phyloP scores from a whole-genome alignment of 1,140 invertebrate species.

The Ridgeia piscesae region DNA sequence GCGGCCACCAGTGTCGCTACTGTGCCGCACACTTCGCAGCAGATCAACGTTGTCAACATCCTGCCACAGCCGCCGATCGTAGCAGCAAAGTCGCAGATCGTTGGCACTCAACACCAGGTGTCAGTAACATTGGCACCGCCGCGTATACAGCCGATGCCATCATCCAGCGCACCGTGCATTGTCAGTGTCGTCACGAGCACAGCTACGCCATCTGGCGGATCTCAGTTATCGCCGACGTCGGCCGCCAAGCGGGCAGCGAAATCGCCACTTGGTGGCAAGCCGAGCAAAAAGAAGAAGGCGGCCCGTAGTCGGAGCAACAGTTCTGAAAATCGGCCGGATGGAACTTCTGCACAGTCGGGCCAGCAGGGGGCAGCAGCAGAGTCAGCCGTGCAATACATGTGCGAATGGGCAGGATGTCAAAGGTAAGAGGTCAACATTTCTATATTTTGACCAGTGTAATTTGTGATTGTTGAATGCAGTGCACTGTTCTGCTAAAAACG shows the following conservation, averaged over 20 bases:
- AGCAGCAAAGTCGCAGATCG: neutral
- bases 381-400: slow-evolving; percentile 44
- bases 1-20: neutral
- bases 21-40: neutral
- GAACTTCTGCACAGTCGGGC: slow-evolving; percentile 10
- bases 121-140: neutral
- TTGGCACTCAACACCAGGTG: neutral
- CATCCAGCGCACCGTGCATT: neutral
- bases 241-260: neutral
- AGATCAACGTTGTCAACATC: neutral
- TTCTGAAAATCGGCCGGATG: neutral
- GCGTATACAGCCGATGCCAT: neutral
- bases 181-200: neutral
- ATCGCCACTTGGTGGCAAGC: neutral
- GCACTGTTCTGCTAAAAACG: neutral
- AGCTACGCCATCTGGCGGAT: neutral
- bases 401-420: slow-evolving; percentile 55
- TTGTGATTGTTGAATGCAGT: neutral
- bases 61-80: neutral
- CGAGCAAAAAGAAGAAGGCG: neutral
- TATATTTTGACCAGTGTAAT: neutral
- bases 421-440: slow-evolving; percentile 38
- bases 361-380: slow-evolving; percentile 17
- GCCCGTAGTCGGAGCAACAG: neutral
- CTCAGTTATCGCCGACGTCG: neutral